phyloP scores from a whole-genome alignment of 2,797 vertebrate genomes.

The Anolis apletophallus region DNA sequence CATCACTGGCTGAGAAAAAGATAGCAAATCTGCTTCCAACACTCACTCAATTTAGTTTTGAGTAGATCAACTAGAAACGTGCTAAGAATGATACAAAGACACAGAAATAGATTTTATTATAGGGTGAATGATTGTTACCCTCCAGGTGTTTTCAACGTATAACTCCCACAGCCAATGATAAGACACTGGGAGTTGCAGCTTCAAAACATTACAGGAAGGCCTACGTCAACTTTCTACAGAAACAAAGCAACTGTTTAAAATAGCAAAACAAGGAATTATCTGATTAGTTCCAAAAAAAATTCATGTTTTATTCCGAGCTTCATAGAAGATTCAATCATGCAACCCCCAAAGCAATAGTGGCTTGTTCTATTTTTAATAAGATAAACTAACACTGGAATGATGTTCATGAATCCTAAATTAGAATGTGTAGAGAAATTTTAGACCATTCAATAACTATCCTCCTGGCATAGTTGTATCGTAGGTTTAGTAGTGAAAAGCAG shows the following conservation, averaged over 20 bases:
- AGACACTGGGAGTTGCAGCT: too few relatives aligned
- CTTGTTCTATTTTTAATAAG: background rate
- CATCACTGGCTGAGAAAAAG: background rate
- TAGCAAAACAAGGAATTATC: background rate
- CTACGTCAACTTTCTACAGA: background rate
- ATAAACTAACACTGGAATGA: background rate
- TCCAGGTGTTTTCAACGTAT: background rate
- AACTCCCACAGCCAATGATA: background rate
- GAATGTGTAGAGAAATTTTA: accelerated
- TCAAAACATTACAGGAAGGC: too few relatives aligned
- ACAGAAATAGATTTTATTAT: too few relatives aligned
- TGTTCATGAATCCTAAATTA: background rate
- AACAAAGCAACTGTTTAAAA: background rate
- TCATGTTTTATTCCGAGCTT: background rate
- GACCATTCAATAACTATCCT: background rate
- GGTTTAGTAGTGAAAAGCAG: background rate
- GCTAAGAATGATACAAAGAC: too few relatives aligned
- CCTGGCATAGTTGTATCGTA: slow-evolving; percentile 7
- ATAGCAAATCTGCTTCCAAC: background rate
- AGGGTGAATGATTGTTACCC: too few relatives aligned
- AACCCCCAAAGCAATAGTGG: background rate
- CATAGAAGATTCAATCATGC: background rate
- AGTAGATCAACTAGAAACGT: too few relatives aligned
- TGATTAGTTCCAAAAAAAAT: background rate
- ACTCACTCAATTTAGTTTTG: too few relatives aligned